A percentile compares a stretch with the other conserved stretches of the same genome.
Conservation (phyloP, 2,888 invertebrate species). For the Cataglyphis albicans region DNA sequence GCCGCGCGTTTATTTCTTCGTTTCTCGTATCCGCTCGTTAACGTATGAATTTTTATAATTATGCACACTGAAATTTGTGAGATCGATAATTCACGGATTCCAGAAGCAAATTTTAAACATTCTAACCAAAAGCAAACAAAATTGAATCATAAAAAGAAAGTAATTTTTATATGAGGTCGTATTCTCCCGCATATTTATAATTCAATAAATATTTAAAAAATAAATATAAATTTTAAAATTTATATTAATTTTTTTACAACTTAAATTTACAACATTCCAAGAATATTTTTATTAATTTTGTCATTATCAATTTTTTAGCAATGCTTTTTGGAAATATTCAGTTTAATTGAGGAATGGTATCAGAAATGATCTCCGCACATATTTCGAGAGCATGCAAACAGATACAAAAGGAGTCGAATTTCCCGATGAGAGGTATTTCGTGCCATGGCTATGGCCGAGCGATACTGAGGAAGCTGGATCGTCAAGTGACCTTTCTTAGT, state of each 20-base stretch:
- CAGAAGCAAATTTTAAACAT: neutral
- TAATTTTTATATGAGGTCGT: neutral
- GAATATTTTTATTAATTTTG: conserved; percentile 14
- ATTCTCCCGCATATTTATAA: neutral
- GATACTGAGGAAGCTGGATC: conserved; percentile 46
- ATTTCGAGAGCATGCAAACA: conserved; percentile 1
- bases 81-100: neutral
- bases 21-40: neutral
- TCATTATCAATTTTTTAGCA: neutral
- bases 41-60: conserved; percentile 20
- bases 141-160: neutral
- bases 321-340: neutral
- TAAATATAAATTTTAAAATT: neutral
- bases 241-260: neutral
- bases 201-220: neutral
- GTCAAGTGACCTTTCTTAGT: conserved; percentile 53
- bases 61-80: neutral
- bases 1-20: conserved; percentile 63
- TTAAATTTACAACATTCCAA: neutral
- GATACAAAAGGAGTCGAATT: conserved; percentile 16
- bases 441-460: conserved; percentile 48
- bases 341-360: neutral
- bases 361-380: neutral
- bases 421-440: conserved; percentile 54
- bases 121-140: neutral